phyloP scores from a whole-genome alignment of 2,888 invertebrate genomes.

The Lithosia quadra region DNA sequence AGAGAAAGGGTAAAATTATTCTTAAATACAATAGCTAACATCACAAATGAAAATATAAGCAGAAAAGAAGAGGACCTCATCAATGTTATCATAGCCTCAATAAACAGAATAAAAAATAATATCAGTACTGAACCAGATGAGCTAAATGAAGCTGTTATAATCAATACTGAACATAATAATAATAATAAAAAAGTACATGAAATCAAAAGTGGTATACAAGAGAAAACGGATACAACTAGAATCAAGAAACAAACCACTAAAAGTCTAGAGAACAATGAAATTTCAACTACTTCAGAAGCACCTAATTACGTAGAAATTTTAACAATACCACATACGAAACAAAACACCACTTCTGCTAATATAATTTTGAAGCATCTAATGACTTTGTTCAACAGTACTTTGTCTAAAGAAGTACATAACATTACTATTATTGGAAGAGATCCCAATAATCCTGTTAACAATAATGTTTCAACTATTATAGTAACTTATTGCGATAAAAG shows the following conservation, averaged over 20 bases:
- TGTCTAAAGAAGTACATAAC: slow-evolving; percentile 78
- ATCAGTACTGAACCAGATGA: slow-evolving; percentile 65
- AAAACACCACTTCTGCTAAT: slow-evolving; percentile 68
- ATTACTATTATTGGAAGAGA: slow-evolving; percentile 80
- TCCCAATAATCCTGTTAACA: slow-evolving; percentile 71
- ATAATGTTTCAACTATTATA: slow-evolving; percentile 79
- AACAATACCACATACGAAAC: slow-evolving; percentile 74
- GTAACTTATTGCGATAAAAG: slow-evolving; percentile 80
- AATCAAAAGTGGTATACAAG: slow-evolving; percentile 76
- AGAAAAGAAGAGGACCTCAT: slow-evolving; percentile 74
- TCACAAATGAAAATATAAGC: slow-evolving; percentile 64
- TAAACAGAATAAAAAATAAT: slow-evolving; percentile 79
- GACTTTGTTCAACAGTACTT: slow-evolving; percentile 77
- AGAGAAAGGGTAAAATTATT: slow-evolving; percentile 87
- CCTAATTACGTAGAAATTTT: slow-evolving; percentile 75
- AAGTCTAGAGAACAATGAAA: slow-evolving; percentile 36
- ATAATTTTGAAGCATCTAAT: slow-evolving; percentile 80
- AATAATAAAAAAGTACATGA: slow-evolving; percentile 54
- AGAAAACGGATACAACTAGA: slow-evolving; percentile 62
- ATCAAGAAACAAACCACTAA: slow-evolving; percentile 39
- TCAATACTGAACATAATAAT: slow-evolving; percentile 61
- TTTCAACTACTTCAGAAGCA: slow-evolving; percentile 57
- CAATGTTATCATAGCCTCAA: slow-evolving; percentile 78
- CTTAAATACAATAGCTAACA: slow-evolving; percentile 86
- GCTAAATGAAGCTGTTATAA: slow-evolving; percentile 77